Base-by-base conservation (phyloP, 1,140 invertebrate species). In the Potamilus streckersoni region DNA sequence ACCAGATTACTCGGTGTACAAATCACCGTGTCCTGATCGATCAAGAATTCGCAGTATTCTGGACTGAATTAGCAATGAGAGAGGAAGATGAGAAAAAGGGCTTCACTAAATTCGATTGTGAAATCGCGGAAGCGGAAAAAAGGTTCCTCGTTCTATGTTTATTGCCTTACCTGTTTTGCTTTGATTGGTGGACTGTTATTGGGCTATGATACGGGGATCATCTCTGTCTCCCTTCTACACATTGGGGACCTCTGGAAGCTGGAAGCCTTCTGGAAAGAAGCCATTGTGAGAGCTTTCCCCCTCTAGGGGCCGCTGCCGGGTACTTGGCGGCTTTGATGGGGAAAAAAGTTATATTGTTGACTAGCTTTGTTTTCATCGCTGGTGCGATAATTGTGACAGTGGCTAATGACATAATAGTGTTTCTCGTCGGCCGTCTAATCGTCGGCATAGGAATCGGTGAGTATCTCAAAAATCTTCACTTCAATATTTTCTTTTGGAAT, bases 131-230 rank as follows among this genome's bases (percentile, higher is more conserved):
- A 65, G 71, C 77, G 69, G 71, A 73, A 17, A 57, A 57, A 72
- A 57, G 80, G 80, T 56, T 80, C 78, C 13, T 79, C 77, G 23
- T 74, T 71, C 56, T 88, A 86, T 78, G 83, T 89, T 1, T 83
- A 85, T 62, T 73, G 86, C 49, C 63, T 89, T 59, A 85, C 88
- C 55, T 80, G 82, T 59, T 87, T 89, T 61, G 86, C 87, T 1
- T 86, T 86, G 0, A 82, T 93, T 57, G 93, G 93, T 14, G 92
- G 93, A 11, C 92, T 94, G 72, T 86, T 94, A 8, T 93, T 93
- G 82, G 93, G 93, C 20, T 94, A 94, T 86, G 93, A 93, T 79
- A 93, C 93, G 0, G 93, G 93, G 6, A 92, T 93, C 56, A 91
- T 93, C 8, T 93, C 92, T 1, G 92, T 92, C 8, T 92, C 93